Conservation (phyloP, 2,797 vertebrate genomes). For the Eutrigla gurnardus region DNA sequence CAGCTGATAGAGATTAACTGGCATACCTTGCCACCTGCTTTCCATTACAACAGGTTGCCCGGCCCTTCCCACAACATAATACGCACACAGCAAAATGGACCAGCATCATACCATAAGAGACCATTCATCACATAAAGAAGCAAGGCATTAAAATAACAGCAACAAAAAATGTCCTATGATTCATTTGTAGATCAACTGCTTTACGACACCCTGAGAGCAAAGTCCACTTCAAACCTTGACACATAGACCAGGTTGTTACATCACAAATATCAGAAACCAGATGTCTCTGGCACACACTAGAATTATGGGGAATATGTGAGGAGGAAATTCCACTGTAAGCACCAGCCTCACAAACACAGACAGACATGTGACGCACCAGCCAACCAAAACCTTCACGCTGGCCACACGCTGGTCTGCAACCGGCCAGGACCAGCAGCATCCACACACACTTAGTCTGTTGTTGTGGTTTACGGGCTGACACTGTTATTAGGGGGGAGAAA, state of each 20-base stretch:
- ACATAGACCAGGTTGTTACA: conserved; percentile 9
- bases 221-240: conserved; percentile 36
- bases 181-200: conserved; percentile 21
- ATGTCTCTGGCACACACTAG: not conserved
- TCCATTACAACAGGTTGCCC: conserved; percentile 10
- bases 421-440: not conserved
- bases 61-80: not conserved
- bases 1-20: conserved; percentile 57
- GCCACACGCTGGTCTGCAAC: conserved; percentile 12
- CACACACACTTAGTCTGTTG: not conserved
- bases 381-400: conserved; percentile 4
- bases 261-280: conserved; percentile 12
- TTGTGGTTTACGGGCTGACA: not conserved
- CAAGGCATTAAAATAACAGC: not conserved
- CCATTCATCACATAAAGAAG: not conserved
- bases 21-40: conserved; percentile 51
- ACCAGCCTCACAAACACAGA: conserved; percentile 15
- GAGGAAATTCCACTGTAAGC: conserved; percentile 66
- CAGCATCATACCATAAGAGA: not conserved
- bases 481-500: not conserved
- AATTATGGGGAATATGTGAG: conserved; percentile 51
- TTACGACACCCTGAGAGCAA: conserved; percentile 35
- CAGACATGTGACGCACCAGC: conserved; percentile 11
- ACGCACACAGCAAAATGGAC: not conserved
- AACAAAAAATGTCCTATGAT: not conserved